A percentile compares a stretch with the other conserved stretches of the same genome.
Conservation (phyloP, 2,888 invertebrate genomes). For the Galerucella pusilla region DNA sequence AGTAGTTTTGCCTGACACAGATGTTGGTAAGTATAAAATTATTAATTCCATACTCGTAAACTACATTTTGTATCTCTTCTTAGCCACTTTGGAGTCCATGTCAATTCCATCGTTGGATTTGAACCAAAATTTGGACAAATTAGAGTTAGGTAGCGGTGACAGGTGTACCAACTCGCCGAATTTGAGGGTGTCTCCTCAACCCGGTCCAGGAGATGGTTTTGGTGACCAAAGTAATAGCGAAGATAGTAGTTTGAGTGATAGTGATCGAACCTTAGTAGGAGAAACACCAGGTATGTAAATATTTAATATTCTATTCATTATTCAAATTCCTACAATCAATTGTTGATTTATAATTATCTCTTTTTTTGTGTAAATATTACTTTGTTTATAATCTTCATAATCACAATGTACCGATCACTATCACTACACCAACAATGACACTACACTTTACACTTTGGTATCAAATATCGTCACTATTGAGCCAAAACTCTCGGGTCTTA, state of each 20-base stretch:
- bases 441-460: no score
- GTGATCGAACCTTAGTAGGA: slow-evolving; percentile 74
- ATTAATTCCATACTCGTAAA: neutral
- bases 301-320: neutral
- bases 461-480: no score
- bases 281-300: slow-evolving; percentile 67
- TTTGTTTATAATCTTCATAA: no score
- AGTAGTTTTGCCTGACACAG: slow-evolving; percentile 72
- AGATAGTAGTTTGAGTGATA: slow-evolving; percentile 81
- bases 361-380: no score
- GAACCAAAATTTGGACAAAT: slow-evolving; percentile 58
- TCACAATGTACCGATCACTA: no score
- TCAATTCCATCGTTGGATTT: slow-evolving; percentile 68
- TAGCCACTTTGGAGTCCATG: slow-evolving; percentile 66
- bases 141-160: slow-evolving; percentile 51
- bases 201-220: slow-evolving; percentile 57
- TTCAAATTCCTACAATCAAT: no score
- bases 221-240: slow-evolving; percentile 78
- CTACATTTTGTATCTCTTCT: slow-evolving; percentile 19
- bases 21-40: slow-evolving; percentile 65
- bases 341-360: no score
- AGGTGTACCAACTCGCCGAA: slow-evolving; percentile 56
- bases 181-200: slow-evolving; percentile 59
- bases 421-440: no score
- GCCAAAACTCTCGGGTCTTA: no score